phyloP scores from a whole-genome alignment of 2,888 invertebrate species.

The Altica lythri region DNA sequence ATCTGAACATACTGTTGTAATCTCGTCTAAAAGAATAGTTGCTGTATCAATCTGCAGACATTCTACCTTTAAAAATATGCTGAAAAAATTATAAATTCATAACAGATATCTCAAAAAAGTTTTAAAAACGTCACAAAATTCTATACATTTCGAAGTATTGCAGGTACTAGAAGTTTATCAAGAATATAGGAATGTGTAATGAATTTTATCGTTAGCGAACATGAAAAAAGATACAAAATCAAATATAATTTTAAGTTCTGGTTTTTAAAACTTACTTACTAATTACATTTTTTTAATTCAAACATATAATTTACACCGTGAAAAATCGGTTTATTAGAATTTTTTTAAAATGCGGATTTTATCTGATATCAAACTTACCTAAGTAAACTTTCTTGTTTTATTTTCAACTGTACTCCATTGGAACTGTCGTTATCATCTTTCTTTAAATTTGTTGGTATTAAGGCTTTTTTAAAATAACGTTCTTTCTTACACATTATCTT shows the following conservation, averaged over 20 bases:
- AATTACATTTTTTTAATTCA: not conserved
- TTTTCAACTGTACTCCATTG: conserved; percentile 18
- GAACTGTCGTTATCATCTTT: conserved; percentile 30
- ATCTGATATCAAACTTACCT: too few relatives aligned
- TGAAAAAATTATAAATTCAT: conserved; percentile 48
- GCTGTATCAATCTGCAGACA: conserved; percentile 65
- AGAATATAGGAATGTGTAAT: too few relatives aligned
- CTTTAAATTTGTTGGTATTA: conserved; percentile 51
- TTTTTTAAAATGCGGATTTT: too few relatives aligned
- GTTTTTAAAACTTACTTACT: too few relatives aligned
- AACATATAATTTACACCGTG: too few relatives aligned
- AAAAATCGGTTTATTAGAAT: too few relatives aligned
- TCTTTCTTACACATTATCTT: conserved; percentile 50
- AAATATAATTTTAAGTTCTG: too few relatives aligned
- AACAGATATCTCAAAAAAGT: not conserved
- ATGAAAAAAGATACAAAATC: too few relatives aligned
- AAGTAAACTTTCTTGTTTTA: conserved; percentile 47
- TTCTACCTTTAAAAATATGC: conserved; percentile 67
- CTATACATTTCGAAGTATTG: too few relatives aligned
- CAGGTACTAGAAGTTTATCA: too few relatives aligned
- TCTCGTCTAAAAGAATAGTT: conserved; percentile 66
- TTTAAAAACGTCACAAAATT: too few relatives aligned
- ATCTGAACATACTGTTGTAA: conserved; percentile 63
- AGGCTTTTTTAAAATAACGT: conserved; percentile 49
- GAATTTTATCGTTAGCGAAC: too few relatives aligned